Evolutionary conservation across 2,888 invertebrate genomes (phyloP), one percentile per base, ranked within the genome.

Genomic region (Rotaria socialis): DNA sequence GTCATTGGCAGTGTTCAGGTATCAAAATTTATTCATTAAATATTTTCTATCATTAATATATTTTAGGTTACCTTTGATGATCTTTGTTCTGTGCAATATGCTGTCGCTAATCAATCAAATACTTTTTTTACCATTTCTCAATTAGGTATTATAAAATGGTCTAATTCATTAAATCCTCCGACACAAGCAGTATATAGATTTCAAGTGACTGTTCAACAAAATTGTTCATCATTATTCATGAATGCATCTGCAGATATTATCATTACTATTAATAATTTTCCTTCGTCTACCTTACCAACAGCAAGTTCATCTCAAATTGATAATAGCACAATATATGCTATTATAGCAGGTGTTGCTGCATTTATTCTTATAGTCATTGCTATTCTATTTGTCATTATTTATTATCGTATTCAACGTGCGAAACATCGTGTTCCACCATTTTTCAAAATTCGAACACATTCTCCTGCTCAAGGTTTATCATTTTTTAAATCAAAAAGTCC

Each of bases 401-500:
- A 80, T 80, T 80, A 80, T 47, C 16, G 47, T 47, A n/a, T 80
- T 47, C 80, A 80, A 80, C 80, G 80, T 43, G 80, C 80, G 24
- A 80, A 47, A 80, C 43, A 47, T 19, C 80, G 80, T 47, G 80
- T 80, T 24, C 80, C 80, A 80, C 80, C 80, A 47, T 80, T 80
- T 47, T 80, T 80, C 14, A 80, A 43, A 80, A 43, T n/a, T 14
- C 43, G 47, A 47, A 22, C 10, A 80, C 80, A 47, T 47, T 47
- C 80, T 43, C 80, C 43, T 41, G 80, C 80, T 10, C 80, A 80
- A 80, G 80, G 80, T 24, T 47, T 80, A 80, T 27, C 27, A 67
- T 80, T 80, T 80, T 80, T 80, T 10, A 80, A 80, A 80, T 80
- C 80, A n/a, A 80, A 80, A 80, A 80, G 47, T 47, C 80, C 80